Evolutionary conservation across 2,797 vertebrate genomes (phyloP).

Genomic region (Acanthiza pusilla): DNA sequence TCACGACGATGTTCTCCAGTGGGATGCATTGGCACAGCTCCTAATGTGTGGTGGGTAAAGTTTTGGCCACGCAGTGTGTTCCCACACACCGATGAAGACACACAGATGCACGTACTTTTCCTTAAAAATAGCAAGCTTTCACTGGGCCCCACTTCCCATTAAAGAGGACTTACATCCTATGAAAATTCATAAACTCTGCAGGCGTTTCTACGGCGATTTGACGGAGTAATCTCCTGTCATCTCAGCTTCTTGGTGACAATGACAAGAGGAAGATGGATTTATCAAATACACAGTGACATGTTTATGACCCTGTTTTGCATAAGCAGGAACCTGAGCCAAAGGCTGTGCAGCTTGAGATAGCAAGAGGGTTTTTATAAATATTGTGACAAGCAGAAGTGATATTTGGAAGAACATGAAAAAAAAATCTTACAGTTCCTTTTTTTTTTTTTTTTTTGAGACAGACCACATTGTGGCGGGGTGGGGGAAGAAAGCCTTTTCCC

Average conservation of each 20-base stretch:
- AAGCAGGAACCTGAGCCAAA: constrained; percentile 62
- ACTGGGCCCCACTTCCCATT: constrained; percentile 51
- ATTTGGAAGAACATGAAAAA: constrained; percentile 62
- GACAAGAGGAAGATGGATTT: constrained; percentile 76
- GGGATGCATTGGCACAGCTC: background rate
- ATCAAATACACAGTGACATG: constrained; percentile 71
- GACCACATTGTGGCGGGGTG: accelerated
- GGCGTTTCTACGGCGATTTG: constrained; percentile 65
- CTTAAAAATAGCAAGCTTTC: constrained; percentile 37
- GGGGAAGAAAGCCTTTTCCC: background rate
- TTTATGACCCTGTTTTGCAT: constrained; percentile 71
- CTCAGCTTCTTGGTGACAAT: constrained; percentile 70
- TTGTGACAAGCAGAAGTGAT: constrained; percentile 69
- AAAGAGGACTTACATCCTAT: constrained; percentile 58
- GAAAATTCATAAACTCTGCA: constrained; percentile 72
- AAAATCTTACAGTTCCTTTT: background rate
- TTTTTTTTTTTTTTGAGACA: background rate
- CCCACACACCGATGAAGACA: background rate
- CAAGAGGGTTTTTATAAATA: constrained; percentile 62
- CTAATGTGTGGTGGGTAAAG: background rate
- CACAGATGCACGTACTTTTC: background rate
- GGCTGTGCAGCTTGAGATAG: constrained; percentile 64
- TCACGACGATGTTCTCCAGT: background rate
- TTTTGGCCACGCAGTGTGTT: background rate
- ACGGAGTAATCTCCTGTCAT: constrained; percentile 70